Conservation (phyloP, 2,888 invertebrate species). For the Litoditis marina region DNA sequence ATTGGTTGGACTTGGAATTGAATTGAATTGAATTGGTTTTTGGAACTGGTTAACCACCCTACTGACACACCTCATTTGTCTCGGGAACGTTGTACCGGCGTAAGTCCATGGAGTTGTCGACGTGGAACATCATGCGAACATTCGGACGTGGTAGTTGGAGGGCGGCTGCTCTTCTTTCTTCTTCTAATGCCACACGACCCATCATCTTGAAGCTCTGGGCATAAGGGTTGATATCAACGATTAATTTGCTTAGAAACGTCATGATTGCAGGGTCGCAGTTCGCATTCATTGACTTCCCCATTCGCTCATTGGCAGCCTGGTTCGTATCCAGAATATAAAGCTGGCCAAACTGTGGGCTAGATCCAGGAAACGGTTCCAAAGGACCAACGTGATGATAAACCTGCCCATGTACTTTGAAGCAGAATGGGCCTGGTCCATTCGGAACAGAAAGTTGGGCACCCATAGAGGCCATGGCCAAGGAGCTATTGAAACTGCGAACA, state of each 20-base stretch:
- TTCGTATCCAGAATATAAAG: slow-evolving; percentile 19
- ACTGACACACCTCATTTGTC: no score
- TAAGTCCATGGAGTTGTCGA: no score
- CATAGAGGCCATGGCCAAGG: slow-evolving; percentile 22
- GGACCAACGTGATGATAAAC: slow-evolving; percentile 13
- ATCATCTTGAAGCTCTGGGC: slow-evolving; percentile 24
- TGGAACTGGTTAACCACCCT: no score
- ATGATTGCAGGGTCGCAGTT: slow-evolving; percentile 18
- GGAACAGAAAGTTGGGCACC: slow-evolving; percentile 13
- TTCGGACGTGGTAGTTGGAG: no score
- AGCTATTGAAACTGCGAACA: slow-evolving; percentile 21
- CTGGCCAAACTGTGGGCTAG: slow-evolving; percentile 7
- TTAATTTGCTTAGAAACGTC: slow-evolving; percentile 13
- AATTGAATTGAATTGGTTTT: no score
- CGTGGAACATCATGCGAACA: no score
- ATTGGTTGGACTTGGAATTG: no score
- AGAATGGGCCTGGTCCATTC: slow-evolving; percentile 24
- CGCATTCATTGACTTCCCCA: slow-evolving; percentile 11
- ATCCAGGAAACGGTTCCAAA: slow-evolving; percentile 3
- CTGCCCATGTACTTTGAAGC: slow-evolving; percentile 24
- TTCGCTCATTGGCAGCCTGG: slow-evolving; percentile 15
- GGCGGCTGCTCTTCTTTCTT: slow-evolving; percentile 10
- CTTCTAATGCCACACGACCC: slow-evolving; percentile 23
- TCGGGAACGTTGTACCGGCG: no score
- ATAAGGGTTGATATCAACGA: slow-evolving; percentile 18